Conservation (phyloP, 2,888 invertebrate species). For the Idaea dimidiata region DNA sequence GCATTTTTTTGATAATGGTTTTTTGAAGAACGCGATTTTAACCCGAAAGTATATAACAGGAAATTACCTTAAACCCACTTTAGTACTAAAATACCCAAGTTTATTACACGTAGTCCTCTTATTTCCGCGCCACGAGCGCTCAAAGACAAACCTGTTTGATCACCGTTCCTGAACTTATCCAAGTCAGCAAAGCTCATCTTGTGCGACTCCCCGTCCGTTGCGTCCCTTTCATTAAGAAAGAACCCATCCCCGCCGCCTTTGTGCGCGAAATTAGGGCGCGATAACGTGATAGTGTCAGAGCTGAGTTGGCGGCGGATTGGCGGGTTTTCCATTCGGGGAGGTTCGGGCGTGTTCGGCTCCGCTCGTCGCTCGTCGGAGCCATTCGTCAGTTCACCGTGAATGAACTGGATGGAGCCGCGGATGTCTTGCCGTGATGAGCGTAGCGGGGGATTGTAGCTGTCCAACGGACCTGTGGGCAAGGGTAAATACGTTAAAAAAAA, state of each 20-base stretch:
- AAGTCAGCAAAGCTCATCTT: slow-evolving; percentile 88
- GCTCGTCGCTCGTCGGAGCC: slow-evolving; percentile 40
- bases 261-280: slow-evolving; percentile 49
- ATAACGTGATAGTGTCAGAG: slow-evolving; percentile 41
- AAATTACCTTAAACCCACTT: slow-evolving; percentile 4
- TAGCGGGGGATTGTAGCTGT: slow-evolving; percentile 83
- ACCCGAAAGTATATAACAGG: neutral
- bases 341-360: slow-evolving; percentile 70
- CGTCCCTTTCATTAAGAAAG: slow-evolving; percentile 71
- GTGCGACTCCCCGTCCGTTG: slow-evolving; percentile 79
- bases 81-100: too few relatives aligned
- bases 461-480: slow-evolving; percentile 64
- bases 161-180: slow-evolving; percentile 79
- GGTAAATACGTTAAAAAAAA: slow-evolving; percentile 4
- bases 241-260: slow-evolving; percentile 73
- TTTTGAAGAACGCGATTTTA: too few relatives aligned
- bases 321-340: slow-evolving; percentile 78
- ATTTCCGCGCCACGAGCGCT: slow-evolving; percentile 22
- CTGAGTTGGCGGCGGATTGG: slow-evolving; percentile 74
- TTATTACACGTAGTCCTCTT: slow-evolving; percentile 24
- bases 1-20: too few relatives aligned
- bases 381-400: slow-evolving; percentile 81
- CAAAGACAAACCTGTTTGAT: slow-evolving; percentile 62
- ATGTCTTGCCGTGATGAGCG: slow-evolving; percentile 89
- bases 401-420: slow-evolving; percentile 84